phyloP scores from a whole-genome alignment of 2,113 vertebrate genomes.

The Bungarus multicinctus region DNA sequence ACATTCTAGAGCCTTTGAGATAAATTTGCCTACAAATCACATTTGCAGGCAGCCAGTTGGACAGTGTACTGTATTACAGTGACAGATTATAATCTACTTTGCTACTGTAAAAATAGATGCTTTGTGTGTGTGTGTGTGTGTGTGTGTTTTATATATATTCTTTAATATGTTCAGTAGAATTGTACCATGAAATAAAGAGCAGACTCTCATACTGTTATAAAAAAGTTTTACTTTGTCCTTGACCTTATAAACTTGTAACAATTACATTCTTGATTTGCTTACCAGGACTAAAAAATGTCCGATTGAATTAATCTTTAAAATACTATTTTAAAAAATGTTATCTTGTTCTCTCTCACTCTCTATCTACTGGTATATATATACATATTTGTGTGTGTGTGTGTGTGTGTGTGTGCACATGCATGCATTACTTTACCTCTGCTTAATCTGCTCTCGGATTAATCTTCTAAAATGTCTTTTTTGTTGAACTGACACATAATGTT shows the following conservation, averaged over 20 bases:
- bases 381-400: too few relatives aligned
- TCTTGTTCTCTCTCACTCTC: neutral
- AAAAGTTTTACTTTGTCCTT: constrained; percentile 14
- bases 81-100: neutral
- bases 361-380: too few relatives aligned
- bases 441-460: neutral
- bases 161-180: neutral
- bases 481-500: neutral
- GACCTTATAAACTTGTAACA: neutral
- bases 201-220: neutral
- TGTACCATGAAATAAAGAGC: neutral
- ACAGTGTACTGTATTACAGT: neutral
- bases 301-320: neutral
- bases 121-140: neutral
- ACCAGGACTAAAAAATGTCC: neutral
- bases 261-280: neutral
- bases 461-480: constrained; percentile 6
- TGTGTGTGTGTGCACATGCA: too few relatives aligned
- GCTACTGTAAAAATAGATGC: neutral
- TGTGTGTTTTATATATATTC: neutral
- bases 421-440: neutral
- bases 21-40: neutral
- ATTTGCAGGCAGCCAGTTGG: neutral
- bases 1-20: neutral
- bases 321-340: neutral